These are phyloP conservation scores for Hystrix cristata DNA, from an alignment of 2,113 vertebrate genomes.

Conservation along the genomic window DNA sequence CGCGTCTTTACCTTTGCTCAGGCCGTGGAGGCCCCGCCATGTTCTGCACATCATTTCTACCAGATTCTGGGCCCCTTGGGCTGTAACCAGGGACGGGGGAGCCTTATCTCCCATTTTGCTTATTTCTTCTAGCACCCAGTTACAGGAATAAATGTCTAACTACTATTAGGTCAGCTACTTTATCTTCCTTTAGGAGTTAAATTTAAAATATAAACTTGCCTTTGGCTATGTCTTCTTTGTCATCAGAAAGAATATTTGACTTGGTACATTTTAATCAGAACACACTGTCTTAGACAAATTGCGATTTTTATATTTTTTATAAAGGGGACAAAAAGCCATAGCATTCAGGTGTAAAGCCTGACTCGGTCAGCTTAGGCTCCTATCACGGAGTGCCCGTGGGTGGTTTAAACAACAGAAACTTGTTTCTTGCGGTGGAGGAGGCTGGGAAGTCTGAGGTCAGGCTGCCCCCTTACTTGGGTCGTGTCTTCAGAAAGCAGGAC, in stretches of 20 bases:
- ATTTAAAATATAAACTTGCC: slow-evolving; percentile 20
- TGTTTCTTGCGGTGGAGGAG: background rate
- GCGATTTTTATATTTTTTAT: background rate
- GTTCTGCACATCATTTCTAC: background rate
- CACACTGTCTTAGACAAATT: background rate
- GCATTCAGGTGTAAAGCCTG: background rate
- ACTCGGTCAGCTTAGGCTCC: background rate
- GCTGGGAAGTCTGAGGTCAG: background rate
- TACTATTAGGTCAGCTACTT: background rate
- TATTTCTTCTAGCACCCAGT: background rate
- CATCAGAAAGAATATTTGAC: background rate
- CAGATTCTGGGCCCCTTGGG: background rate
- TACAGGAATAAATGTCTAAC: background rate
- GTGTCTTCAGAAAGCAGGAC: background rate
- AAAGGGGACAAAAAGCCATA: background rate
- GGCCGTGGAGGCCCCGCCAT: background rate
- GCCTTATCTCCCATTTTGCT: background rate
- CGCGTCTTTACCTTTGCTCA: background rate
- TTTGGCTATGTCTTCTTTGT: background rate
- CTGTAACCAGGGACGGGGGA: background rate
- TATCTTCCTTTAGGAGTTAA: background rate
- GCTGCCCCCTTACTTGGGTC: background rate
- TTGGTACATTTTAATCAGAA: slow-evolving; percentile 1
- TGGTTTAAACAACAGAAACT: background rate
- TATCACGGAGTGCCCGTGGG: background rate